phyloP scores from a whole-genome alignment of 2,797 vertebrate genomes.

The Sardinella longiceps region DNA sequence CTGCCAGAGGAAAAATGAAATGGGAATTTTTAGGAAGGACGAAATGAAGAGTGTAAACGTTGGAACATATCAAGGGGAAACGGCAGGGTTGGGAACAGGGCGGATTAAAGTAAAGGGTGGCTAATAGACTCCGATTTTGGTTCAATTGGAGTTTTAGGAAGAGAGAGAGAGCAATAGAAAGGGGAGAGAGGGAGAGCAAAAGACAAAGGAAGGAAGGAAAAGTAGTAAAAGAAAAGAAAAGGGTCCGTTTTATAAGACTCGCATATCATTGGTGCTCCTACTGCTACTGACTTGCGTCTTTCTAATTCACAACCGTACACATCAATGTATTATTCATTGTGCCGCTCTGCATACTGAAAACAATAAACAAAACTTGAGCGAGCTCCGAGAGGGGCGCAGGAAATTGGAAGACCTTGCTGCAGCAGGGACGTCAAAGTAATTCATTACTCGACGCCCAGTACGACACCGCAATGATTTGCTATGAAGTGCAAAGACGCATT shows the following conservation, averaged over 20 bases:
- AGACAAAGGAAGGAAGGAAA: constrained; percentile 2
- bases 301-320: not conserved
- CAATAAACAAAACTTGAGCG: not conserved
- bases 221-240: not conserved
- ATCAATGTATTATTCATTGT: not conserved
- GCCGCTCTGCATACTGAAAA: not conserved
- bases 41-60: not conserved
- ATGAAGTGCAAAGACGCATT: not conserved
- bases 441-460: not conserved
- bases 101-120: no score
- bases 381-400: not conserved
- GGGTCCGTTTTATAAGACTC: not conserved
- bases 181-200: constrained; percentile 28
- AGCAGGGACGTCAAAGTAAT: not conserved
- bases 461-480: not conserved
- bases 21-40: not conserved
- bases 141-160: not conserved
- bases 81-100: no score
- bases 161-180: not conserved
- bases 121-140: no score
- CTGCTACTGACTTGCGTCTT: not conserved
- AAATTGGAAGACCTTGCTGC: not conserved
- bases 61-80: not conserved
- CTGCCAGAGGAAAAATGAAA: constrained; percentile 60
- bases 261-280: not conserved